These are phyloP conservation scores for Teleogryllus occipitalis DNA, from an alignment of 1,140 invertebrate genomes.

Conservation along the genomic window DNA sequence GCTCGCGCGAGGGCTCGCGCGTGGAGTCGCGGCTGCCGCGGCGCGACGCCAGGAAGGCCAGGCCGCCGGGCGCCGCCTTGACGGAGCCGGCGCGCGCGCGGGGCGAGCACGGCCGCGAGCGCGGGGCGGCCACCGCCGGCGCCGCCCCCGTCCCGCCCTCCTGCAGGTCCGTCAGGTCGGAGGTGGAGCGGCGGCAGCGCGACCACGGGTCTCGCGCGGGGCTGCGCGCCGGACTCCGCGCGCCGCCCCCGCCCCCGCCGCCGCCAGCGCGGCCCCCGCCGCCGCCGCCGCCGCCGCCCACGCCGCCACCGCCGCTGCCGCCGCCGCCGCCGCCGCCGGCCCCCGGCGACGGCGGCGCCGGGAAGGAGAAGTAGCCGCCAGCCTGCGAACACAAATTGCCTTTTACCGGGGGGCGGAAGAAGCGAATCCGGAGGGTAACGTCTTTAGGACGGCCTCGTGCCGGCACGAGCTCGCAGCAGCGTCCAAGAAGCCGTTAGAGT, in stretches of 20 bases:
- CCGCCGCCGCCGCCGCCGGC: no score
- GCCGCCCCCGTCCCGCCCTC: conserved; percentile 12
- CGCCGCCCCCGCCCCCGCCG: no score
- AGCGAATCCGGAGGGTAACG: no score
- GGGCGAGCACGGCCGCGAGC: conserved; percentile 15
- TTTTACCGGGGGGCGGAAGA: no score
- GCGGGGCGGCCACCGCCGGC: conserved; percentile 5
- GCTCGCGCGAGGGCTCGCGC: conserved; percentile 28
- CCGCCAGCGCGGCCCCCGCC: no score
- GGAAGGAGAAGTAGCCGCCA: neutral
- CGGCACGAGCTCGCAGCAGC: no score
- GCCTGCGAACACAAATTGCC: neutral
- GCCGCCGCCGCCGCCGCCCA: no score
- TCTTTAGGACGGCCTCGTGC: no score
- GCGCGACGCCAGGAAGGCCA: conserved; percentile 63
- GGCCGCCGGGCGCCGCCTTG: conserved; percentile 22
- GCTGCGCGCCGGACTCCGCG: no score
- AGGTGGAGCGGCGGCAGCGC: conserved; percentile 16
- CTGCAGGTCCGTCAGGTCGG: conserved; percentile 23
- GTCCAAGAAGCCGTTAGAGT: no score
- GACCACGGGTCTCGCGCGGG: no score
- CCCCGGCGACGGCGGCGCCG: neutral
- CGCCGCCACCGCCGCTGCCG: no score
- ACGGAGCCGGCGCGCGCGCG: conserved; percentile 13
- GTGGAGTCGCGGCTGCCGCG: conserved; percentile 60